Evolutionary conservation across 2,888 invertebrate genomes (phyloP).

Genomic region (Lasioglossum calceatum): DNA sequence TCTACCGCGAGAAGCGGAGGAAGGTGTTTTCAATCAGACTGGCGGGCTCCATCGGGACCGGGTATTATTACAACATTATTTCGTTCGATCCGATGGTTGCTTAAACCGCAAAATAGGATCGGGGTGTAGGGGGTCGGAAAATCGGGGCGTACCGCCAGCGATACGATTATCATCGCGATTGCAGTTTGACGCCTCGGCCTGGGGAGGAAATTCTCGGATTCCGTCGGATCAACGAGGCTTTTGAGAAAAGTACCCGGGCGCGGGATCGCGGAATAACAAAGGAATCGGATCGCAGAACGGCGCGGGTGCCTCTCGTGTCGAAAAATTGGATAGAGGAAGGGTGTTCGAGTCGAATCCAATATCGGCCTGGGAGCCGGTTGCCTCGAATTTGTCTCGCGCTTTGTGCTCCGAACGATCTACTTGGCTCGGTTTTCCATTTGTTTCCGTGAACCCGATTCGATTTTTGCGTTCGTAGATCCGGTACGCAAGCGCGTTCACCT

Average conservation of each 20-base stretch:
- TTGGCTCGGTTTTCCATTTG: conserved; percentile 44
- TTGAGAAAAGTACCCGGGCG: conserved; percentile 44
- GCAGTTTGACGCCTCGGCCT: conserved; percentile 26
- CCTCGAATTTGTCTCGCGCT: conserved; percentile 32
- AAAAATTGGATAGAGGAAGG: conserved; percentile 28
- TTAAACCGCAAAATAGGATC: conserved; percentile 8
- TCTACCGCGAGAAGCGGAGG: not conserved
- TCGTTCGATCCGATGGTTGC: not conserved
- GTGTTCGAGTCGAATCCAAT: conserved; percentile 46
- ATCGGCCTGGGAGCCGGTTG: conserved; percentile 20
- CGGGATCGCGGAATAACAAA: conserved; percentile 61
- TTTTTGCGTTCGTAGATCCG: not conserved
- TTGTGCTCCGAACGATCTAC: conserved; percentile 23
- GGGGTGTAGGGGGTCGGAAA: not conserved
- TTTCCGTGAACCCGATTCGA: conserved; percentile 10
- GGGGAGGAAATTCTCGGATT: conserved; percentile 43
- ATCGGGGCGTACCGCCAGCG: not conserved
- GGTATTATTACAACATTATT: conserved; percentile 15
- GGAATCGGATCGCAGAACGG: conserved; percentile 51
- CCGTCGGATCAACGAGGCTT: conserved; percentile 38
- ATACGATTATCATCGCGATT: conserved; percentile 53
- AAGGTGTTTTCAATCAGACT: not conserved
- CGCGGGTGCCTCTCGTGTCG: conserved; percentile 27
- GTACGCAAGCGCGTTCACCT: not conserved
- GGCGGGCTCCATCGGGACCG: not conserved